Base-by-base conservation (phyloP, 2,113 vertebrate species). In the Pollachius pollachius region DNA sequence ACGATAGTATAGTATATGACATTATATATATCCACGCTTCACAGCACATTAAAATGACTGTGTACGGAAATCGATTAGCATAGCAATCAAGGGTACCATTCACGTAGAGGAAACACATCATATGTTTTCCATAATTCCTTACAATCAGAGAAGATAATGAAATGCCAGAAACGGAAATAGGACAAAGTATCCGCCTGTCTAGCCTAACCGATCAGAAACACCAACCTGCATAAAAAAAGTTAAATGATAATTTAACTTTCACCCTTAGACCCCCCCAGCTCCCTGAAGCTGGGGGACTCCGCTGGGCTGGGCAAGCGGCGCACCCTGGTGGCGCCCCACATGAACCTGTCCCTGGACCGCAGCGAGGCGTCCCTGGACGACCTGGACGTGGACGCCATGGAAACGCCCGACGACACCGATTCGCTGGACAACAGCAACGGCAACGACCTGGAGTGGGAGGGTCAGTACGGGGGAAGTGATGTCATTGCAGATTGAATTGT, bases 381-480 rank as follows among this genome's bases (percentile, higher is more conserved):
- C 87, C 92, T 98, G 81, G 97, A 98, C 76, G 95, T 99, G 62
- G 97, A 99, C 0, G 97, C 98, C 69, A 97, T 99, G 0, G 97
- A 98, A 80, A 99, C 97, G 0, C 97, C 97, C 0, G 97, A 98
- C 0, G 97, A 99, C 76, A 97, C 96, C 0, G 97, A 99, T 80
- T 99, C 97, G 0, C 92, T 99, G 0, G 97, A 98, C 74, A 89
- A 96, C 67, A 94, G 94, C 0, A 97, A 95, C 0, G 95, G 95
- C 52, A 97, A 97, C 0, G 97, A 99, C 11, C 87, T 99, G 79
- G 97, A 99, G 76, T 99, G 97, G 97, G 97, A 99, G 92, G 97
- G 97, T 98, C 74, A 91, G 94, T 54, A 30, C 16, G 0, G n/a
- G 34, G 18, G 63, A 48, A 48, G 41, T 12, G 41, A 48, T 48